Base-by-base conservation (phyloP, 2,888 invertebrate genomes). In the Epinotia nisella region DNA sequence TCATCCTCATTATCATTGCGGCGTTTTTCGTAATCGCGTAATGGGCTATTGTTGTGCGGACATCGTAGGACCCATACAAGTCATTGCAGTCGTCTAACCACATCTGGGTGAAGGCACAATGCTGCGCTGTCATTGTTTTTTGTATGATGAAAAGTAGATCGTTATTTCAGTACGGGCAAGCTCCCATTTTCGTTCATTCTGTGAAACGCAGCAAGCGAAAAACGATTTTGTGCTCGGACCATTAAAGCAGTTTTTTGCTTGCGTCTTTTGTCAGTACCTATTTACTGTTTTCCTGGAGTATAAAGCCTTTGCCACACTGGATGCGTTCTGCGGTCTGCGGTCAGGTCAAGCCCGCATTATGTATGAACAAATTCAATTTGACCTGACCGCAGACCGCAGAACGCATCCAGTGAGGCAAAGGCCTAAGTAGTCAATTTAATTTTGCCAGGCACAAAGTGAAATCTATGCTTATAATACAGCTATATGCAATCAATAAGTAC, bases 21-120 rank as follows among this genome's bases (percentile, higher is more conserved):
- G 29, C 17, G 51, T 51, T 64, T 62, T 64, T 51, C 64, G 64
- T 64, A 51, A 64, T 51, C 64, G 17, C 51, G 64, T 64, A 51
- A 64, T 64, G 51, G 29, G 64, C 17, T 29, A 64, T 64, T 64
- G 64, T 53, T 61, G 61, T 64, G 39, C 59, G 7, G 24, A 13
- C 5, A 5, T 45, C 17, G 51, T 19, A 51, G 51, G 51, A 7
- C 29, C 29, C 21, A 21, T 13, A 11, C 21, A 15, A 64, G 51
- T 5, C 17, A 64, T 64, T 64, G 51, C 17, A 61, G 21, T 51
- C 64, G 13, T 17, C 17, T 51, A n/a, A 53, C 64, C 64, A 51
- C 64, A 64, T 17, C 64, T 64, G 11, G 41, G 61, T 61, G 41
- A 61, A 61, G 60, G 45, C 45, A 45, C 21, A 61, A 45, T 61